Base-by-base conservation (phyloP, 2,113 vertebrate species). In the Rhagologus leucostigma region DNA sequence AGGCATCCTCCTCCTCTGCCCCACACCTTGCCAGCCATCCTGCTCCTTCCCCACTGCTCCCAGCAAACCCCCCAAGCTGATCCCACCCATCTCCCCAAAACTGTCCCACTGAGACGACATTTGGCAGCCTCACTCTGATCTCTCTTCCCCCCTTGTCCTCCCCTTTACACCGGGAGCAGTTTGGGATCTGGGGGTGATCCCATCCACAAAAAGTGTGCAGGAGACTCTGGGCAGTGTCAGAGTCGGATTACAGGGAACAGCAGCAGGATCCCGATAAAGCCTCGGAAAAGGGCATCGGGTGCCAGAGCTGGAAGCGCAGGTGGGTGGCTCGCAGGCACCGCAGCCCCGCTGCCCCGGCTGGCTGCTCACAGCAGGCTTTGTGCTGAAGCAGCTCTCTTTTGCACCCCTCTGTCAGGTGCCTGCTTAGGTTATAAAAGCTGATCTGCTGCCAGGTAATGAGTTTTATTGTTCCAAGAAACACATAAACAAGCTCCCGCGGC, bases 381-480 rank as follows among this genome's bases (percentile, higher is more conserved):
- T 95, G 95, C 94, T 94, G 94, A 91, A 77, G 59, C 95, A 91
- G 93, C 84, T 86, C 87, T 84, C 91, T 90, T 29, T n/a, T 70
- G 87, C 69, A 3, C 63, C 84, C 70, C 85, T 95, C 65, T 42
- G 90, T 96, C 95, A 96, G 96, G 96, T 94, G 93, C 93, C 92
- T 71, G 84, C 89, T 93, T 91, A 75, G 93, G 82, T 77, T 93
- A 69, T 64, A 95, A 97, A 97, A 94, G 92, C 93, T 80, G 90
- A 94, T 52, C 88, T 3, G 75, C 93, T 97, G 95, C 96, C 96
- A 95, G 95, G 90, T 97, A 97, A 96, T 97, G 97, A 87, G 80
- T 96, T 97, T 90, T 84, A 95, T 97, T 97, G 93, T 97, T 97
- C 90, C 94, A 94, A 94, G 65, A 89, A 93, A 79, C 96, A 92